Base-by-base conservation (phyloP, 2,797 vertebrate genomes). In the Sphaeramia orbicularis region DNA sequence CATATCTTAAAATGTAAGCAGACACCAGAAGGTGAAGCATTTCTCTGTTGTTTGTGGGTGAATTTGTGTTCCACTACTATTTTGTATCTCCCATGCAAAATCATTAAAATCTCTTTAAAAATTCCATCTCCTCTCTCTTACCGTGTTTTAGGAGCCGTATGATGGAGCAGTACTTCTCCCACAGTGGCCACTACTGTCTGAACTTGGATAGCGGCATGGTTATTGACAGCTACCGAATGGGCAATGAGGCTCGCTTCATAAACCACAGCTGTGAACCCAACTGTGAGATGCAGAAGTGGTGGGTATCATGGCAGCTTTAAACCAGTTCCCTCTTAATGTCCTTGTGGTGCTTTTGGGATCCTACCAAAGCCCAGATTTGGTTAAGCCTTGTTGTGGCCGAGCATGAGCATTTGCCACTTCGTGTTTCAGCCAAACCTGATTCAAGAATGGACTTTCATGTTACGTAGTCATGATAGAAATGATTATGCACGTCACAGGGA, bases 271-370 rank as follows among this genome's bases (percentile, higher is more conserved):
- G 98, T 76, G 95, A 99, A 54, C 98, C 98, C 71, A 99, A 99
- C 94, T 99, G 98, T 42, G 97, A 99, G 92, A 99, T 99, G 98
- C 98, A 99, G 92, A 99, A 99, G 91, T 99, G 98, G 98, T 99
- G 93, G 93, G 95, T 72, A 73, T 56, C 63, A 55, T 38, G 35
- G 45, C 60, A 44, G 67, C 67, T 65, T 73, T 61, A 74, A 71
- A 71, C 32, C 40, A 19, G 37, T 64, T 80, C 50, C 7, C 50
- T 57, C 6, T 47, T 71, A 50, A 66, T 78, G 51, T 57, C 69
- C 40, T 66, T 73, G 57, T 74, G 41, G 58, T 61, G 36, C 18
- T 71, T 79, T 81, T 77, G 69, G 67, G 47, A 51, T 64, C 35
- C 71, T 30, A 76, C 66, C 65, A 85, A 72, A 80, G 65, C 27